Conservation (phyloP, 2,888 invertebrate species). For the Ceraclea dissimilis region DNA sequence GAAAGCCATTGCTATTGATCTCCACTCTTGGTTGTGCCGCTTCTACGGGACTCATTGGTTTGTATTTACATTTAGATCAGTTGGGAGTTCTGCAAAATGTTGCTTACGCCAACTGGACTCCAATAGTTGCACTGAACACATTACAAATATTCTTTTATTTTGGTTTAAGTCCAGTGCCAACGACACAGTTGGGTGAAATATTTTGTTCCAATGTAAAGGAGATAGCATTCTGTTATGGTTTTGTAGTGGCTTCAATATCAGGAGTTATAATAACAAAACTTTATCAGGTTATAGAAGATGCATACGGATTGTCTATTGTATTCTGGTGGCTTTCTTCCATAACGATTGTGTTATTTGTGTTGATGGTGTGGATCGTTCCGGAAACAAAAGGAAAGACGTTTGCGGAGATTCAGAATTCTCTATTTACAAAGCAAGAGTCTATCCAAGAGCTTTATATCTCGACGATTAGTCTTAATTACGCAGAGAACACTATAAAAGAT, state of each 20-base stretch:
- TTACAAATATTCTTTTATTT: slow-evolving; percentile 23
- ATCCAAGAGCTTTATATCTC: not conserved
- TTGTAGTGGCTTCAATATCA: slow-evolving; percentile 35
- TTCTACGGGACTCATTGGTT: slow-evolving; percentile 18
- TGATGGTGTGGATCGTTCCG: slow-evolving; percentile 44
- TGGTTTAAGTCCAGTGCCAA: slow-evolving; percentile 20
- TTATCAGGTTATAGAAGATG: slow-evolving; percentile 43
- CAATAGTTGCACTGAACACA: slow-evolving; percentile 17
- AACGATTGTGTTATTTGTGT: slow-evolving; percentile 40
- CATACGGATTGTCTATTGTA: slow-evolving; percentile 40
- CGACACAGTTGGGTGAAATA: slow-evolving; percentile 19
- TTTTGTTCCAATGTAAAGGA: slow-evolving; percentile 21
- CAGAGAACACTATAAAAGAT: too few species aligned
- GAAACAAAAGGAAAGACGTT: slow-evolving; percentile 52
- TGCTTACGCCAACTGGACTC: slow-evolving; percentile 18
- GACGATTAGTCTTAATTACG: not conserved
- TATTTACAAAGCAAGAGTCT: slow-evolving; percentile 27
- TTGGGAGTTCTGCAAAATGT: slow-evolving; percentile 8
- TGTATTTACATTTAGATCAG: slow-evolving; percentile 21
- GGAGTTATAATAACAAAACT: slow-evolving; percentile 44
- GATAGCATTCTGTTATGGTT: slow-evolving; percentile 18
- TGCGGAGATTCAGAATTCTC: slow-evolving; percentile 45
- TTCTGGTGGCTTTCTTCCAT: slow-evolving; percentile 42
- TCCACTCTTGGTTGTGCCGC: slow-evolving; percentile 18
- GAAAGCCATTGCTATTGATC: slow-evolving; percentile 18